Conservation (phyloP, 2,888 invertebrate species). For the Blastobasis adustella region DNA sequence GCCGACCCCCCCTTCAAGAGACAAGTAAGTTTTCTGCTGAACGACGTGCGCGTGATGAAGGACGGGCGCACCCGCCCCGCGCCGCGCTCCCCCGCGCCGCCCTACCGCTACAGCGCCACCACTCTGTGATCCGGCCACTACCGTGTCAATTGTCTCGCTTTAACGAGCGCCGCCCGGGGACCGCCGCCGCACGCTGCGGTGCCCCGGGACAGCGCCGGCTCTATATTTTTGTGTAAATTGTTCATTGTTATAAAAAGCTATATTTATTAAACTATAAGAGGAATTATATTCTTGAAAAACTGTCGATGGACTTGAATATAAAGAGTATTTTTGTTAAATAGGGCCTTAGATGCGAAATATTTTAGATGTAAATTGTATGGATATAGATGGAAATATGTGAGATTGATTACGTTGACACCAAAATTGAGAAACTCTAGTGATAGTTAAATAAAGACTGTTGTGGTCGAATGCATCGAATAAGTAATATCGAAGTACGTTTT, state of each 20-base stretch:
- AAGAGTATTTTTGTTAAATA: slow-evolving; percentile 69
- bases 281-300: slow-evolving; percentile 66
- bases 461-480: slow-evolving; percentile 64
- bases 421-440: slow-evolving; percentile 49
- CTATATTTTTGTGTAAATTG: slow-evolving; percentile 64
- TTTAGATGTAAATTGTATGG: slow-evolving; percentile 62
- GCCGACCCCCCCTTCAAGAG: slow-evolving; percentile 81
- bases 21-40: slow-evolving; percentile 90
- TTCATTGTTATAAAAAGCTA: slow-evolving; percentile 66
- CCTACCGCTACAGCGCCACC: slow-evolving; percentile 52
- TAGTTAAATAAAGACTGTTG: slow-evolving; percentile 67
- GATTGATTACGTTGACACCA: slow-evolving; percentile 60
- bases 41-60: slow-evolving; percentile 86
- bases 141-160: slow-evolving; percentile 69
- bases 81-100: slow-evolving; percentile 28
- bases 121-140: slow-evolving; percentile 50
- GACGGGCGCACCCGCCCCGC: slow-evolving; percentile 75
- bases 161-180: slow-evolving; percentile 48
- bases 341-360: slow-evolving; percentile 58
- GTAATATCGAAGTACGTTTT: slow-evolving; percentile 41
- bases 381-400: slow-evolving; percentile 53
- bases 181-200: slow-evolving; percentile 57
- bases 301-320: slow-evolving; percentile 38
- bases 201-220: slow-evolving; percentile 50
- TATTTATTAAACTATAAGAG: slow-evolving; percentile 60